Evolutionary conservation across 2,888 invertebrate species (phyloP).

Genomic region (Cerastis leucographa): DNA sequence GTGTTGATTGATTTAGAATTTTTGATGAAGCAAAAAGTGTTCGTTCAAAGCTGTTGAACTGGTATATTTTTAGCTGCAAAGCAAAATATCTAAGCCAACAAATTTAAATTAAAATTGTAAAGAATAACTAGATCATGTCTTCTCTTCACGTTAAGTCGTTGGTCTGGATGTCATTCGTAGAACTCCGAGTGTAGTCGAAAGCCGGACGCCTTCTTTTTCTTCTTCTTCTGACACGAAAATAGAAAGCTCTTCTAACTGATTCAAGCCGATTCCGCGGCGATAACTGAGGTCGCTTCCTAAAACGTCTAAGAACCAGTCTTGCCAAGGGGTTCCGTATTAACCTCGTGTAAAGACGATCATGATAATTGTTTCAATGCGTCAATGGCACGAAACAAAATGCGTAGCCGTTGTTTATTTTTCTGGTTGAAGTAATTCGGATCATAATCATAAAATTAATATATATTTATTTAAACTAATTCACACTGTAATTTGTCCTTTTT

Average conservation of each 20-base stretch:
- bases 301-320: not conserved
- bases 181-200: not conserved
- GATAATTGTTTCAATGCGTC: not conserved
- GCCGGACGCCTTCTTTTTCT: too few species aligned
- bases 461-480: not conserved
- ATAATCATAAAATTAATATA: not conserved
- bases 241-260: too few species aligned
- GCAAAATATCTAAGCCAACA: not conserved
- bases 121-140: not conserved
- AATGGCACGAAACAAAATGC: not conserved
- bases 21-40: slow-evolving; percentile 27
- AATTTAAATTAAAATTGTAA: not conserved
- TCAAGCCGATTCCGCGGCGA: too few species aligned
- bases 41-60: slow-evolving; percentile 13
- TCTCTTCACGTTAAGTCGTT: not conserved
- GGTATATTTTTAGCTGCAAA: not conserved
- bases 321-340: not conserved
- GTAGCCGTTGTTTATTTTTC: not conserved
- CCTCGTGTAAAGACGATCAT: not conserved
- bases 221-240: too few species aligned
- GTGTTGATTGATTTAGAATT: slow-evolving; percentile 34
- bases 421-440: not conserved
- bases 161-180: not conserved
- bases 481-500: slow-evolving; percentile 30
- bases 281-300: too few species aligned